phyloP scores from a whole-genome alignment of 2,888 invertebrate genomes.

The Altica lythri region DNA sequence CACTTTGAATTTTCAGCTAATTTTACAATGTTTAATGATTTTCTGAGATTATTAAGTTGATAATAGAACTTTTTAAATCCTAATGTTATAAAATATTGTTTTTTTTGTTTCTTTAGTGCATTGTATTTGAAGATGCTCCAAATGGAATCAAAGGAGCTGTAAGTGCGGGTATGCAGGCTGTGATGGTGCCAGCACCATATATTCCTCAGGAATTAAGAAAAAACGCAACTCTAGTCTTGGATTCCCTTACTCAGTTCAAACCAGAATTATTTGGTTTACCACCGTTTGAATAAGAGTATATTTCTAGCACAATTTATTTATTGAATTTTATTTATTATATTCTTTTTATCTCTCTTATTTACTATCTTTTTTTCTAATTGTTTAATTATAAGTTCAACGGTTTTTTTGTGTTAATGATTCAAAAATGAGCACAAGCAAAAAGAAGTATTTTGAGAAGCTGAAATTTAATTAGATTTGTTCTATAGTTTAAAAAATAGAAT shows the following conservation, averaged over 20 bases:
- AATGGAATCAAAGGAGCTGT: slow-evolving; percentile 82
- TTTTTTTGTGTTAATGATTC: background rate
- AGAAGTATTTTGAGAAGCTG: background rate
- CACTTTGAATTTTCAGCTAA: too few species aligned
- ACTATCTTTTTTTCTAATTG: background rate
- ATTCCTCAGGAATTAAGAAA: slow-evolving; percentile 59
- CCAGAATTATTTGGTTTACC: slow-evolving; percentile 89
- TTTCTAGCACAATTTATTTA: slow-evolving; percentile 41
- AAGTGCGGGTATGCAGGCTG: slow-evolving; percentile 83
- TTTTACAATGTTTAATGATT: too few species aligned
- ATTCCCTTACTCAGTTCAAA: slow-evolving; percentile 76
- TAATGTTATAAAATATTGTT: background rate
- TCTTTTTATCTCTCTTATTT: background rate
- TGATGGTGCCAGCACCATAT: slow-evolving; percentile 77
- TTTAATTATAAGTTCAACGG: too few species aligned
- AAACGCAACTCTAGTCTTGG: slow-evolving; percentile 72
- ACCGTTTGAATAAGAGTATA: slow-evolving; percentile 48
- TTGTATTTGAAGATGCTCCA: slow-evolving; percentile 92
- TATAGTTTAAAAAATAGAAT: background rate
- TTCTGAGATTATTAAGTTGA: too few species aligned
- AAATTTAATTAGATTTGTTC: background rate
- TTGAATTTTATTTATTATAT: slow-evolving; percentile 10
- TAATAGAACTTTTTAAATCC: slow-evolving; percentile 1
- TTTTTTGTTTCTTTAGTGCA: slow-evolving; percentile 56
- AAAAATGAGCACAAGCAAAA: background rate